Evolutionary conservation across 1,140 invertebrate genomes (phyloP).

Genomic region (Spodoptera litura): DNA sequence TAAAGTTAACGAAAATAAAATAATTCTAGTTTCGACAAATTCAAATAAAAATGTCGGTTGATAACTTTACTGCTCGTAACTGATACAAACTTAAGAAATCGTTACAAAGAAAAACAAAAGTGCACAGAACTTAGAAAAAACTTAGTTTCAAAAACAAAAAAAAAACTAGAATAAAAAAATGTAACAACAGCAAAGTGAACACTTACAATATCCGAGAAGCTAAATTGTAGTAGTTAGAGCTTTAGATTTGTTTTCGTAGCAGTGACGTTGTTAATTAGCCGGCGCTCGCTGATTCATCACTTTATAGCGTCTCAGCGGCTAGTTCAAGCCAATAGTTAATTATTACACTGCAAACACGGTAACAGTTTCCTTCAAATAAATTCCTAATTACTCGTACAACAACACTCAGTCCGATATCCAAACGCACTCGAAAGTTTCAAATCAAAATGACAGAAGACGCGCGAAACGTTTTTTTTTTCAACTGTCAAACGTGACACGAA

Average conservation of each 20-base stretch:
- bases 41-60: no score
- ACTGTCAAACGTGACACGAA: slow-evolving; percentile 71
- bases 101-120: not conserved
- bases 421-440: slow-evolving; percentile 75
- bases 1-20: not conserved
- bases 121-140: not conserved
- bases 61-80: no score
- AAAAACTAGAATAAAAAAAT: slow-evolving; percentile 3
- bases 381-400: slow-evolving; percentile 55
- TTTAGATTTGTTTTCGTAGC: slow-evolving; percentile 80
- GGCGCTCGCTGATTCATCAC: slow-evolving; percentile 84
- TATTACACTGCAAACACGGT: slow-evolving; percentile 68
- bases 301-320: slow-evolving; percentile 79
- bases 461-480: slow-evolving; percentile 77
- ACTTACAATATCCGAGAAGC: slow-evolving; percentile 76
- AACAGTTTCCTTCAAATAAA: slow-evolving; percentile 53
- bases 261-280: slow-evolving; percentile 81
- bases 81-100: not conserved
- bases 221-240: slow-evolving; percentile 56
- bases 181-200: slow-evolving; percentile 40
- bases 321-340: slow-evolving; percentile 67
- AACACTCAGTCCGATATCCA: slow-evolving; percentile 61
- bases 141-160: not conserved
- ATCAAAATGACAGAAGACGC: slow-evolving; percentile 73
- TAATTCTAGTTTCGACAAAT: no score